A percentile compares a stretch with the other conserved stretches of the same genome.
phyloP scores from a whole-genome alignment of 2,888 invertebrate genomes.

The Eumerus sabulonum region DNA sequence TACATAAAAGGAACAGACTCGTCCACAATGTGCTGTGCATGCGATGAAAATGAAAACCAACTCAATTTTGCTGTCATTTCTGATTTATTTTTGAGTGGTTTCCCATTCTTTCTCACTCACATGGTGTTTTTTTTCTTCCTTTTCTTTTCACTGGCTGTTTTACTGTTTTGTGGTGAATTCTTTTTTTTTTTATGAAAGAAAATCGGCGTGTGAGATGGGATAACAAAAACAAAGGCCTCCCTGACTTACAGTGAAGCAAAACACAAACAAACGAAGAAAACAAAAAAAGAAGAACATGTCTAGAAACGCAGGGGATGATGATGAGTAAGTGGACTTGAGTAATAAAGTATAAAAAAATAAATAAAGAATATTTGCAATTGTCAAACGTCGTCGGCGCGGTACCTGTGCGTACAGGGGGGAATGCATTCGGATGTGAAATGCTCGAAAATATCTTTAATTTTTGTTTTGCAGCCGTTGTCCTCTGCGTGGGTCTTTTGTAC shows the following conservation, averaged over 20 bases:
- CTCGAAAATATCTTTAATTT: conserved; percentile 14
- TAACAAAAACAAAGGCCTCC: conserved; percentile 60
- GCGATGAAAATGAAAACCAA: conserved; percentile 64
- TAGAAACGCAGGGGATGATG: too few relatives aligned
- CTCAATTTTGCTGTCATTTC: conserved; percentile 67
- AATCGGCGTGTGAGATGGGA: conserved; percentile 52
- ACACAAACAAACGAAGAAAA: conserved; percentile 5
- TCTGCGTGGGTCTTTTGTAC: conserved; percentile 14
- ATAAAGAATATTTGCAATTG: conserved; percentile 63
- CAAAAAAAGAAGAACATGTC: not conserved
- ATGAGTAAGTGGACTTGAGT: conserved; percentile 22
- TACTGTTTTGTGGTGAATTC: conserved; percentile 37
- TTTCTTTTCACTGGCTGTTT: not conserved
- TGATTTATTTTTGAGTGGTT: conserved; percentile 68
- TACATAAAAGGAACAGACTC: too few relatives aligned
- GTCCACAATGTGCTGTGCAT: not conserved
- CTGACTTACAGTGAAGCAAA: not conserved
- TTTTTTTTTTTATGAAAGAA: conserved; percentile 55
- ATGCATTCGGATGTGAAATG: not conserved
- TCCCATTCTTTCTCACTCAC: conserved; percentile 38
- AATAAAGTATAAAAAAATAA: conserved; percentile 54
- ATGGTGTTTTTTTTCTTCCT: not conserved
- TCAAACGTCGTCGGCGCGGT: not conserved
- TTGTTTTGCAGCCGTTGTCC: conserved; percentile 22
- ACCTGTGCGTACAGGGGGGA: not conserved